Evolutionary conservation across 2,888 invertebrate species (phyloP).

Genomic region (Cantharis rufa): DNA sequence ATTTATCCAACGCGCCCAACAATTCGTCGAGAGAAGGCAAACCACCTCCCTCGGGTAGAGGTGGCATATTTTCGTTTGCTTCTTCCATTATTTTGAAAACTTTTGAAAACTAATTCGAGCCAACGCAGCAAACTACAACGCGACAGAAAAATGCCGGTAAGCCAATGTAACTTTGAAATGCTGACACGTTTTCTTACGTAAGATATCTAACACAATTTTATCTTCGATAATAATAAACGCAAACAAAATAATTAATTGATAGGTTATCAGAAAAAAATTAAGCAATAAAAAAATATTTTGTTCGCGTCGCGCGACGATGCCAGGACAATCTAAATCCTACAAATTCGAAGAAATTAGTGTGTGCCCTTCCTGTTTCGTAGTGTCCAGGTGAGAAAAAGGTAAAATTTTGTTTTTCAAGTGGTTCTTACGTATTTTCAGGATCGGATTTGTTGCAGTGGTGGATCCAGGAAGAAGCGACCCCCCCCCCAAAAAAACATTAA

Average conservation of each 20-base stretch:
- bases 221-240: background rate
- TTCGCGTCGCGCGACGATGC: background rate
- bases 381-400: background rate
- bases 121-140: background rate
- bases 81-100: background rate
- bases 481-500: too few relatives aligned
- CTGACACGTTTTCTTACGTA: background rate
- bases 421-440: too few relatives aligned
- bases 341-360: too few relatives aligned
- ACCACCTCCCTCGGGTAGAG: slow-evolving; percentile 11
- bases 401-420: too few relatives aligned
- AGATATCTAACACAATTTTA: background rate
- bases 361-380: background rate
- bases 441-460: too few relatives aligned
- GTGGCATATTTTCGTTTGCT: background rate
- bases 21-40: slow-evolving; percentile 37
- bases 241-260: background rate
- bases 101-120: background rate
- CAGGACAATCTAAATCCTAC: background rate
- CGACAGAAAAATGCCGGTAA: background rate
- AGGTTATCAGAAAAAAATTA: background rate
- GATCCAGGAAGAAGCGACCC: too few relatives aligned
- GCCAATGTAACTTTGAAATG: background rate
- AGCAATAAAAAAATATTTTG: background rate
- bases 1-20: slow-evolving; percentile 35